A percentile compares a stretch with the other conserved stretches of the same genome.
phyloP scores from a whole-genome alignment of 2,888 invertebrate genomes.

The Sinodicranocentrus sp. region DNA sequence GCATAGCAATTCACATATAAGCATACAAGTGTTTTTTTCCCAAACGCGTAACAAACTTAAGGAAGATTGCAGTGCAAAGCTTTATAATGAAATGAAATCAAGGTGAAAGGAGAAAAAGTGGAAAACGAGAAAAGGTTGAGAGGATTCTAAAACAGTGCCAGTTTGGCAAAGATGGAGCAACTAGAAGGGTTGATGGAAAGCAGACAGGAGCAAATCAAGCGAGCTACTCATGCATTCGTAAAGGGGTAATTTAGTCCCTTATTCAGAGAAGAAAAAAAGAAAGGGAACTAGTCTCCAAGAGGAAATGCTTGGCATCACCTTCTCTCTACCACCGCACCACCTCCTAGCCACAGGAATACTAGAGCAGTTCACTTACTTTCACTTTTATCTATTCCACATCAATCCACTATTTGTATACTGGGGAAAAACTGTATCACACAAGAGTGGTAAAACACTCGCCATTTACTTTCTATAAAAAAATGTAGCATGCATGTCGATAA shows the following conservation, averaged over 20 bases:
- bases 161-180: background rate
- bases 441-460: background rate
- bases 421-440: background rate
- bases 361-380: background rate
- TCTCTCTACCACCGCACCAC: background rate
- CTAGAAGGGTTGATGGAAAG: constrained; percentile 18
- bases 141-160: background rate
- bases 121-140: background rate
- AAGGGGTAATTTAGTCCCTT: constrained; percentile 42
- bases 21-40: too few relatives aligned
- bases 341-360: background rate
- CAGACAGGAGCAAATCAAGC: constrained; percentile 48
- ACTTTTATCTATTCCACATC: background rate
- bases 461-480: background rate
- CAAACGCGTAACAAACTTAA: too few relatives aligned
- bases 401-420: constrained; percentile 4
- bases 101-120: constrained; percentile 13
- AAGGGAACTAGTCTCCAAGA: background rate
- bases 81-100: constrained; percentile 21
- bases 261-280: constrained; percentile 23
- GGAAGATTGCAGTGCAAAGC: too few relatives aligned
- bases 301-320: constrained; percentile 2
- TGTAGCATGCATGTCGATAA: background rate
- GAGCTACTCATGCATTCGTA: constrained; percentile 53
- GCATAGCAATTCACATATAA: too few relatives aligned